Evolutionary conservation across 2,797 vertebrate genomes (phyloP).

Genomic region (Spinus olivaceus): DNA sequence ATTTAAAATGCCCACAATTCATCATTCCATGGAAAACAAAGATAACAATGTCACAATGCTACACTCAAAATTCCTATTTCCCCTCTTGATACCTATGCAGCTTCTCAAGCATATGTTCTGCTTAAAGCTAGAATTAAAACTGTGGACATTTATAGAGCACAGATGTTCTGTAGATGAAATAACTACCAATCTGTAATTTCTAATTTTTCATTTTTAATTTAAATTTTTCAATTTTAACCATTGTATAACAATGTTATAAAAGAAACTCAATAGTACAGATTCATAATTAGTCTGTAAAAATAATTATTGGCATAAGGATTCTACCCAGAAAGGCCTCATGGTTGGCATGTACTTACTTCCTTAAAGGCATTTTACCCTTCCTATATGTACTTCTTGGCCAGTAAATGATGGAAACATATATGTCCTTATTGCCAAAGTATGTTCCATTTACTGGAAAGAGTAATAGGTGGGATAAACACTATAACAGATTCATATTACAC

Average conservation of each 20-base stretch:
- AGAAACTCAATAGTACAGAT: not conserved
- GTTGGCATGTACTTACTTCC: conserved; percentile 34
- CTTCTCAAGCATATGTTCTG: not conserved
- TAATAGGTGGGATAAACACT: conserved; percentile 55
- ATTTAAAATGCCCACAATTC: not conserved
- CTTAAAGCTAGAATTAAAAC: not conserved
- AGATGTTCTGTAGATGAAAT: not conserved
- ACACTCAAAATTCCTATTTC: not conserved
- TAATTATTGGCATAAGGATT: conserved; percentile 1
- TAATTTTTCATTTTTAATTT: not conserved
- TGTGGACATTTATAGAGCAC: not conserved
- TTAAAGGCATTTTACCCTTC: conserved; percentile 50
- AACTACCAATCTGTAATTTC: not conserved
- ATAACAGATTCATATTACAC: conserved; percentile 28
- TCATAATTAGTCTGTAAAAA: conserved; percentile 39
- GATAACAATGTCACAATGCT: not conserved
- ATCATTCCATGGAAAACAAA: not conserved
- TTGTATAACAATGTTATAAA: not conserved
- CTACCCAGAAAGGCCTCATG: conserved; percentile 51
- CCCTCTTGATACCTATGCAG: not conserved
- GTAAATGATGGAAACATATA: conserved; percentile 61
- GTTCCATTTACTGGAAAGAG: conserved; percentile 64
- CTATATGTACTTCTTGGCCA: conserved; percentile 65
- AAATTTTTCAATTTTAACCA: not conserved
- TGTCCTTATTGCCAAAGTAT: conserved; percentile 56